phyloP scores from a whole-genome alignment of 1,140 invertebrate species.

The Wiebesia pumilae region DNA sequence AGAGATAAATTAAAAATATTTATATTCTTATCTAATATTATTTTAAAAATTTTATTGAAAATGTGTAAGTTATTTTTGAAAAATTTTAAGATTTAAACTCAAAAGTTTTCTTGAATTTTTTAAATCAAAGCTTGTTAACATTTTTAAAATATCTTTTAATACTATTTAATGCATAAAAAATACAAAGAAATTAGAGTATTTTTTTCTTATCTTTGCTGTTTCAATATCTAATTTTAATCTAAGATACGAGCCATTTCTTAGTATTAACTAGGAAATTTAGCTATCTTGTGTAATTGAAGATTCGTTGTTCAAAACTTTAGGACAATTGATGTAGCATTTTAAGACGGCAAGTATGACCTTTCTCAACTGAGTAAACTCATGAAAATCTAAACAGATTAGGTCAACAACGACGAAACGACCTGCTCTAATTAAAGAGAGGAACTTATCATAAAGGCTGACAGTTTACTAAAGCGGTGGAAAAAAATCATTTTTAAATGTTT shows the following conservation, averaged over 20 bases:
- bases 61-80: too few species aligned
- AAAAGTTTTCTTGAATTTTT: neutral
- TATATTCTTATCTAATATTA: too few species aligned
- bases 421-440: neutral
- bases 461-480: neutral
- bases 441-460: neutral
- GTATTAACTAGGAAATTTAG: too few species aligned
- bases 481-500: neutral
- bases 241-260: neutral
- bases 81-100: too few species aligned
- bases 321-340: neutral
- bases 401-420: neutral
- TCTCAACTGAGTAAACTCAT: neutral
- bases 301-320: neutral
- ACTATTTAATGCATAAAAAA: neutral
- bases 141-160: neutral
- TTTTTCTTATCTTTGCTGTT: neutral
- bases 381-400: neutral
- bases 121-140: neutral
- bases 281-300: neutral
- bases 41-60: too few species aligned
- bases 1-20: too few species aligned
- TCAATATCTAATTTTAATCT: neutral
- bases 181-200: neutral
- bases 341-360: neutral